Base-by-base conservation (phyloP, 2,888 invertebrate genomes). In the Alitta virens region DNA sequence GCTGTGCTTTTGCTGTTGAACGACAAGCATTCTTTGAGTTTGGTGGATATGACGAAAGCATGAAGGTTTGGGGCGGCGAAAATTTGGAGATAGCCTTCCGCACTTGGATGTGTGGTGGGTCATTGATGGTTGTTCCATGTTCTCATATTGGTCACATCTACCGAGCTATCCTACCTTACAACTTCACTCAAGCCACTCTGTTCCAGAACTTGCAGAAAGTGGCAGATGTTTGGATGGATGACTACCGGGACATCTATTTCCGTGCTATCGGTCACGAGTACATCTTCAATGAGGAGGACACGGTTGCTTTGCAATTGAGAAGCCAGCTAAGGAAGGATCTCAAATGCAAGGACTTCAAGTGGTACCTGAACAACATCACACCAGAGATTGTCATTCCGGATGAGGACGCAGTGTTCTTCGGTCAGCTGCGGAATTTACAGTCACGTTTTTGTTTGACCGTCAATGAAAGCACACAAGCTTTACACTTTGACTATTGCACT, bases 121-220 rank as follows among this genome's bases (percentile, higher is more conserved):
- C 54, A 2, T 46, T 70, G 25, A 59, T 62, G 53, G 49, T 68
- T 5, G 57, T 64, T 7, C 61, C 65, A 9, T 71, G 71, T 54
- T 71, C 71, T 5, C 59, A 59, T 23, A 49, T 59, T 23, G 59
- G 51, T n/a, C 97, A 97, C 83, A 95, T 97, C 80, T 97, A 97
- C 38, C 87, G 97, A 70, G 96, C 95, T 82, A 87, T 96, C 65
- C 92, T 94, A 2, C 96, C 96, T 0, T 97, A 97, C 85, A 94
- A 95, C 84, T 97, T 51, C 26, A 23, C 96, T 96, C 87, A 94
- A 67, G 96, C 96, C 56, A 85, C 97, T 67, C 91, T 93, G 83
- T 88, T 92, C 80, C 18, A 24, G 24, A 97, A 97, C 84, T 94
- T 94, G 24, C 90, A 97, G 68, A 88, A 97, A 72, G 86, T 98